Evolutionary conservation across 2,797 vertebrate genomes (phyloP).

Genomic region (Chrysocyon brachyurus): DNA sequence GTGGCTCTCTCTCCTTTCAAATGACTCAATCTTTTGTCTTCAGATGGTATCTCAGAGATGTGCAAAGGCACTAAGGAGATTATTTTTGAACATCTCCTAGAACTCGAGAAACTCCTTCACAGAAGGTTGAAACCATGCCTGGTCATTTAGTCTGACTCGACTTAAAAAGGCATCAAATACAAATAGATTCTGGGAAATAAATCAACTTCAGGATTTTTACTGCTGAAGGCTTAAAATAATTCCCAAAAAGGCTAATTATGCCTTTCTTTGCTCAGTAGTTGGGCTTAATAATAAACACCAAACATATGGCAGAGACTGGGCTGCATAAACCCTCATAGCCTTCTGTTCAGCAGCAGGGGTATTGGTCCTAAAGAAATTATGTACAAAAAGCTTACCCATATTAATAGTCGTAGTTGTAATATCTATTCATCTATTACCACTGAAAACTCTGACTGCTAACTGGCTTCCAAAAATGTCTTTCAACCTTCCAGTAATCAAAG

Average conservation of each 20-base stretch:
- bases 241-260: conserved; percentile 85
- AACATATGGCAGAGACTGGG: conserved; percentile 78
- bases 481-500: conserved; percentile 55
- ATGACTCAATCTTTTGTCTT: conserved; percentile 59
- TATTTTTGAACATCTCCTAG: conserved; percentile 48
- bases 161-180: conserved; percentile 77
- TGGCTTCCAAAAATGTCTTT: conserved; percentile 49
- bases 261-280: conserved; percentile 83
- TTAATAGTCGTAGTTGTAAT: conserved; percentile 49
- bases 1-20: conserved; percentile 36
- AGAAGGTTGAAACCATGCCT: conserved; percentile 69
- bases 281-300: conserved; percentile 84
- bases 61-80: background rate
- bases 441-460: conserved; percentile 45
- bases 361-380: conserved; percentile 67
- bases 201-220: conserved; percentile 82
- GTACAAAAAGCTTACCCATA: conserved; percentile 47
- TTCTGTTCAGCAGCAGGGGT: conserved; percentile 72
- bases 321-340: conserved; percentile 68
- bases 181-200: conserved; percentile 84
- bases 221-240: conserved; percentile 82
- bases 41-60: conserved; percentile 37
- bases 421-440: conserved; percentile 4
- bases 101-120: conserved; percentile 63
- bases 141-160: conserved; percentile 74